phyloP scores from a whole-genome alignment of 2,113 vertebrate genomes.

The Rattus rattus region DNA sequence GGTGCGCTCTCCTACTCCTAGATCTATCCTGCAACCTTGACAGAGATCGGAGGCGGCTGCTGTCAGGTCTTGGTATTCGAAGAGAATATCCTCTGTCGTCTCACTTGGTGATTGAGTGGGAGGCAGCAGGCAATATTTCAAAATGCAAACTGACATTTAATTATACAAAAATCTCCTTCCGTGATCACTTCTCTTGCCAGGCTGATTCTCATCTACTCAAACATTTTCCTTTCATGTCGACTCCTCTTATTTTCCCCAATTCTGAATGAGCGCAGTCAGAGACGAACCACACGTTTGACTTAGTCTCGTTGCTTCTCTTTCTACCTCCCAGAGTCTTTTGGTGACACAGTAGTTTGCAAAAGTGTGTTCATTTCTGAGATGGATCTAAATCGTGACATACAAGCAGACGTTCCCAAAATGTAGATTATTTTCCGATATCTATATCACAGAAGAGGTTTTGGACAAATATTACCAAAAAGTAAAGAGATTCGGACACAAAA shows the following conservation, averaged over 20 bases:
- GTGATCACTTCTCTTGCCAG: constrained; percentile 71
- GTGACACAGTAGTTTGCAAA: constrained; percentile 54
- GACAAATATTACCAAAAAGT: constrained; percentile 45
- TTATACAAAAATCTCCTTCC: constrained; percentile 79
- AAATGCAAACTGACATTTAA: constrained; percentile 82
- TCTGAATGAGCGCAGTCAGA: constrained; percentile 33
- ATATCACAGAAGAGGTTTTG: neutral
- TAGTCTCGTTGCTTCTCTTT: constrained; percentile 20
- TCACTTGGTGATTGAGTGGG: constrained; percentile 73
- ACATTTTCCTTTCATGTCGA: constrained; percentile 57
- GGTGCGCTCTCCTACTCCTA: neutral
- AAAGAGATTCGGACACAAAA: neutral
- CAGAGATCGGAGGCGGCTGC: neutral
- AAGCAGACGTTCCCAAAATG: constrained; percentile 9
- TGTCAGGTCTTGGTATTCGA: constrained; percentile 29
- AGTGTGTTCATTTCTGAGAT: constrained; percentile 12
- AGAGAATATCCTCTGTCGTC: constrained; percentile 59
- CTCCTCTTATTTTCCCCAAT: constrained; percentile 35
- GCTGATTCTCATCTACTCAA: constrained; percentile 68
- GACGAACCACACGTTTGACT: constrained; percentile 24
- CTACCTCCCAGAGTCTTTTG: neutral
- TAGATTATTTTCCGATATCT: constrained; percentile 18
- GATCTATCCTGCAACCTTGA: neutral
- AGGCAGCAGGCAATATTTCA: constrained; percentile 79
- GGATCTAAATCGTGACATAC: constrained; percentile 30